phyloP scores from a whole-genome alignment of 2,797 vertebrate species.

The Chelidonichthys spinosus region DNA sequence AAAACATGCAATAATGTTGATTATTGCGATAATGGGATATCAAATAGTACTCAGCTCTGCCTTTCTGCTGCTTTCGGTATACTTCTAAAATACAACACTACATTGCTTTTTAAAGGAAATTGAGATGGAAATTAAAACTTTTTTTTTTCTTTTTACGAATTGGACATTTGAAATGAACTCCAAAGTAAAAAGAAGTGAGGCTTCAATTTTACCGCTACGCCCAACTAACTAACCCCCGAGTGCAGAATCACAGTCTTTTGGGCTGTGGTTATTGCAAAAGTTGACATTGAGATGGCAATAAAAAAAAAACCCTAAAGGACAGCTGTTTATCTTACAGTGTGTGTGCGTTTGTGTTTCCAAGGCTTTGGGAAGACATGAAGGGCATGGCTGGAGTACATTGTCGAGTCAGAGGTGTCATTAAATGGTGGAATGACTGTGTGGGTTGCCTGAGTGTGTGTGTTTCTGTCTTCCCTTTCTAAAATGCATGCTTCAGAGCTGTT shows the following conservation, averaged over 20 bases:
- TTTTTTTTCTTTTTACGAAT: too few species aligned
- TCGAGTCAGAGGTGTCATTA: slow-evolving; percentile 52
- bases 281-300: background rate
- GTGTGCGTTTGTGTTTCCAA: slow-evolving; percentile 41
- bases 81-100: too few species aligned
- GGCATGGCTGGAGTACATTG: slow-evolving; percentile 60
- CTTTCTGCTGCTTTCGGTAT: too few species aligned
- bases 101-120: too few species aligned
- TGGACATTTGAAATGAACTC: too few species aligned
- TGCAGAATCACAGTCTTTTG: background rate
- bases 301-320: background rate
- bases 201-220: too few species aligned
- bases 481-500: background rate
- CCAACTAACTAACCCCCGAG: too few species aligned
- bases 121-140: too few species aligned
- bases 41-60: too few species aligned
- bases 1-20: background rate
- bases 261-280: background rate
- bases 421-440: slow-evolving; percentile 39
- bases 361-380: slow-evolving; percentile 40
- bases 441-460: slow-evolving; percentile 9
- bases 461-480: slow-evolving; percentile 7
- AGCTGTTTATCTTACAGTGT: slow-evolving; percentile 34
- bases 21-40: background rate
- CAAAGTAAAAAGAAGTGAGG: too few species aligned